Base-by-base conservation (phyloP, 2,113 vertebrate genomes). In the Solenodon paradoxus region DNA sequence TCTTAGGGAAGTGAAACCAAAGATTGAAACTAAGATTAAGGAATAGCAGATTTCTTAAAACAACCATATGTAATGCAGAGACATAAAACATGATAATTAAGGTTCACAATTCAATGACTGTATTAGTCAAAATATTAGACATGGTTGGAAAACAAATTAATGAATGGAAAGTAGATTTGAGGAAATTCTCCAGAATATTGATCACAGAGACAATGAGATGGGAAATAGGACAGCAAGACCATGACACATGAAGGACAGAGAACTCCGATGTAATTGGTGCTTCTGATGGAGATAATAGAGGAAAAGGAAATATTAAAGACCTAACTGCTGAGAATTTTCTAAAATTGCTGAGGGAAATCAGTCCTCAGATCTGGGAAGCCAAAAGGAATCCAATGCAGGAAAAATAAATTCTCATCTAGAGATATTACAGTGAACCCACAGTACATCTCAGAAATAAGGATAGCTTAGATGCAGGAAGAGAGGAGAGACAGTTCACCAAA, bases 261-360 rank as follows among this genome's bases (percentile, higher is more conserved):
- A 63, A 11, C 9, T 66, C 55, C 69, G 85, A 53, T 88, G 64
- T 84, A 82, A 92, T 80, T 63, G 10, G 30, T 80, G 26, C 30
- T 77, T 77, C n/a, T 69, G 22, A 63, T 77, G 40, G 51, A n/a
- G 49, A 79, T 47, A 85, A 19, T 51, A 53, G 32, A 45, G 11
- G 15, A 84, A 86, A 86, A 78, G 53, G n/a, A 24, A 63, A 68
- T 38, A 82, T 87, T 91, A 82, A 87, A 81, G 40, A 93, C 47
- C 13, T 68, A 84, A 68, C 30, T 71, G 40, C 28, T 90, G 28
- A 63, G 20, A 83, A 66, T 17, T 72, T 78, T 88, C 24, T 55
- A 45, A 40, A 74, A 72, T 59, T 72, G 32, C 40, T 66, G n/a
- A 92, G 57, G 88, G 35, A 88, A 96, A 26, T 30, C n/a, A 72